phyloP scores from a whole-genome alignment of 2,113 vertebrate species.

The Pampusana beccarii region DNA sequence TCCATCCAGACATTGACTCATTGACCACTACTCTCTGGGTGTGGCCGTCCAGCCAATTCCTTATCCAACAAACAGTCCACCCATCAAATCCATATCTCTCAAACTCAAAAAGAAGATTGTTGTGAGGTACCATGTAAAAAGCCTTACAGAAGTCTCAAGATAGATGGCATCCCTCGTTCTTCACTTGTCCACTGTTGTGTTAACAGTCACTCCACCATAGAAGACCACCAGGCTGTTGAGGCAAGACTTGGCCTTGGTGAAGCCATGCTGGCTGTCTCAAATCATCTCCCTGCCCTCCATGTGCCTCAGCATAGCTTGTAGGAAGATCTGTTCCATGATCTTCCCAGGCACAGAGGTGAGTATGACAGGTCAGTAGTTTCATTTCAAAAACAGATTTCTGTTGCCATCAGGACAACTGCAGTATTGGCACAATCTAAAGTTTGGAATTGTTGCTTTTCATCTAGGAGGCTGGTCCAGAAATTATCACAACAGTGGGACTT shows the following conservation, averaged over 20 bases:
- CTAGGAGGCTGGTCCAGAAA: neutral
- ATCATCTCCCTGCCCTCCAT: neutral
- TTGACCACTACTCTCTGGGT: neutral
- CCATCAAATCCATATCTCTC: neutral
- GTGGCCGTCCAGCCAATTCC: fast-evolving
- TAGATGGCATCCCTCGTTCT: neutral
- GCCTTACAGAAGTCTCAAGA: neutral
- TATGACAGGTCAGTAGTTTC: neutral
- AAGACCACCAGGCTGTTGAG: neutral
- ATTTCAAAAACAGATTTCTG: neutral
- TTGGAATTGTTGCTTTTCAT: neutral
- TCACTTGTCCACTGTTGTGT: neutral
- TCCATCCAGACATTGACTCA: neutral
- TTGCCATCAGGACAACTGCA: neutral
- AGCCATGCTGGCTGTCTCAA: neutral
- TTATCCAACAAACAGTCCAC: neutral
- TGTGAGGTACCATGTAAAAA: fast-evolving
- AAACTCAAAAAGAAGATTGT: neutral
- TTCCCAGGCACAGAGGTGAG: neutral
- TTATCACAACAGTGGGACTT: neutral
- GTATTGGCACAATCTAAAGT: neutral
- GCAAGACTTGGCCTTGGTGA: too few species aligned
- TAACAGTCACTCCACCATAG: neutral
- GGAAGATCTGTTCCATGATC: neutral
- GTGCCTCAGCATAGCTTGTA: neutral